These are phyloP conservation scores for Fistularia tabacaria DNA, from an alignment of 2,797 vertebrate species.

Conservation along the genomic window DNA sequence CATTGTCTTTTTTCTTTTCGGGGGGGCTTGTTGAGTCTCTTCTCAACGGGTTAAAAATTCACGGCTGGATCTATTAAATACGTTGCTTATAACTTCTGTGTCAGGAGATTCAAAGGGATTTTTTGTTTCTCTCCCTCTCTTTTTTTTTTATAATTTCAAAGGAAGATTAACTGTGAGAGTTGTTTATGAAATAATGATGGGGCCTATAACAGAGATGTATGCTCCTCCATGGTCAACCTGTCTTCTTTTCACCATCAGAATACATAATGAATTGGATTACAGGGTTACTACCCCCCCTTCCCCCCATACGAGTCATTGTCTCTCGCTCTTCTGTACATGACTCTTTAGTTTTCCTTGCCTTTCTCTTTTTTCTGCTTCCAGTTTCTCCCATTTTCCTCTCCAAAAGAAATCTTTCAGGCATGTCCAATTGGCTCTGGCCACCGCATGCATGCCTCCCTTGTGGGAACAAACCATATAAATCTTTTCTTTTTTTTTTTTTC, in stretches of 20 bases:
- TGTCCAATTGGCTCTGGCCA: constrained; percentile 68
- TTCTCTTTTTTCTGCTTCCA: constrained; percentile 11
- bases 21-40: no score
- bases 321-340: constrained; percentile 23
- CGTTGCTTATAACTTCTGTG: no score
- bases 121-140: no score
- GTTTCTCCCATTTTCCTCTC: constrained; percentile 32
- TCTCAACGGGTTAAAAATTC: no score
- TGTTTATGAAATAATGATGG: constrained; percentile 40
- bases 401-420: constrained; percentile 62
- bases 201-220: constrained; percentile 37
- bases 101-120: no score
- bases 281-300: constrained; percentile 11
- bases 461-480: constrained; percentile 59
- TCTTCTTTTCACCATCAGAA: constrained; percentile 27
- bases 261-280: constrained; percentile 50
- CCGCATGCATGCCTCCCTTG: constrained; percentile 54
- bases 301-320: constrained; percentile 16
- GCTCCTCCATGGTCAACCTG: constrained; percentile 20
- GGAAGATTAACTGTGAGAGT: constrained; percentile 20
- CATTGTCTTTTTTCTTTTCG: no score
- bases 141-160: constrained; percentile 27
- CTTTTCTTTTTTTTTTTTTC: constrained; percentile 15
- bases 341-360: constrained; percentile 24
- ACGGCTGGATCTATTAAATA: no score